These are phyloP conservation scores for Athripsodes cinereus DNA, from an alignment of 2,888 invertebrate species.

Conservation along the genomic window DNA sequence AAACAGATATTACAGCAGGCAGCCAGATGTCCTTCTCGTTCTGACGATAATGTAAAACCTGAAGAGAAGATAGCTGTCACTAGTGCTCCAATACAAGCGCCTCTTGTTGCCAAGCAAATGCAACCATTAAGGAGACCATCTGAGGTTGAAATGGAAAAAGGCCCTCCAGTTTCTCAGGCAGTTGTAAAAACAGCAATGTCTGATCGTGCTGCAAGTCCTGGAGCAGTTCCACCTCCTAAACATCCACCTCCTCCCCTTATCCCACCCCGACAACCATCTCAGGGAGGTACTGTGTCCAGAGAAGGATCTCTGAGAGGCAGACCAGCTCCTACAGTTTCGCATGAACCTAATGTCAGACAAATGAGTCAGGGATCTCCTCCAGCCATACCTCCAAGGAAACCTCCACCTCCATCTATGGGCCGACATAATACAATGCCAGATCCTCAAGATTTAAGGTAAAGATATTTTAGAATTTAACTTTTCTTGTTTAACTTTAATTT, in stretches of 20 bases:
- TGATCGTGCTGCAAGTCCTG: neutral
- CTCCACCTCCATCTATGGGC: constrained; percentile 18
- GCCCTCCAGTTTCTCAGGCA: neutral
- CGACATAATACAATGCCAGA: constrained; percentile 27
- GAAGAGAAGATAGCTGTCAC: constrained; percentile 20
- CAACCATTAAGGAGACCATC: constrained; percentile 8
- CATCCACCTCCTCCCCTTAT: constrained; percentile 26
- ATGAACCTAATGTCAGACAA: constrained; percentile 15
- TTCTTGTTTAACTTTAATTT: no score
- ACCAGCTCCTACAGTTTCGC: constrained; percentile 4
- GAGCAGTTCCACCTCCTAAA: constrained; percentile 17
- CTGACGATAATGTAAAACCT: constrained; percentile 15
- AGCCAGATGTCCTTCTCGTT: constrained; percentile 37
- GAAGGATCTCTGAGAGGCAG: constrained; percentile 6
- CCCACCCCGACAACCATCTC: constrained; percentile 25
- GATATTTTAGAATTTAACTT: neutral
- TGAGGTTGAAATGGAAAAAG: constrained; percentile 6
- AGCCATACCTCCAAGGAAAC: constrained; percentile 23
- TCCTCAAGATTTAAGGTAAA: constrained; percentile 24
- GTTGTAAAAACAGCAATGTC: neutral
- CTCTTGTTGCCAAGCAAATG: neutral
- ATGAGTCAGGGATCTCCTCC: constrained; percentile 26
- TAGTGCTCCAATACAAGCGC: constrained; percentile 6
- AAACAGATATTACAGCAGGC: constrained; percentile 48
- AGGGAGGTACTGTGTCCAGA: constrained; percentile 5